Evolutionary conservation across 2,797 vertebrate genomes (phyloP), one percentile per base, ranked within the genome.

Genomic region (Poliocrania exsul): DNA sequence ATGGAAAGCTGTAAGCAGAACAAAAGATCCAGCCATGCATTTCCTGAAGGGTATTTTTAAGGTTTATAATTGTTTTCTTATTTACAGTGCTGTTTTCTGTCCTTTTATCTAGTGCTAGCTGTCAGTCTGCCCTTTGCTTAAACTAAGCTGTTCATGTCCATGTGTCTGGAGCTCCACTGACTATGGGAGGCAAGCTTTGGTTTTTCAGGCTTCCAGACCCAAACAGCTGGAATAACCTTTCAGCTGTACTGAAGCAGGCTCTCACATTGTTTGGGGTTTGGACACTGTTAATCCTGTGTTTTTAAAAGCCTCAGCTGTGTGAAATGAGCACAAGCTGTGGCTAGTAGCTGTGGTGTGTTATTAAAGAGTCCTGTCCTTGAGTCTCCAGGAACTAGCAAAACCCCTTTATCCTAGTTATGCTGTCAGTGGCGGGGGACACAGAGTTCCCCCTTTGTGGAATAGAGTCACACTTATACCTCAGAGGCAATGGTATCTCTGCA

Each of bases 191-290:
- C 86, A 94, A 70, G 65, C 49, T 86, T 86, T 0, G 2, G 42
- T 81, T 91, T 81, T 81, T 81, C 24, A 96, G 90, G 29, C 58
- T 60, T 7, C 49, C 2, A 9, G 84, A 28, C 66, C 66, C 49
- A 86, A 95, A 95, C 95, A 97, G 96, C 86, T 95, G 93, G 96
- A 96, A 92, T 94, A 88, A 95, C 94, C 93, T 95, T 88, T 70
- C 58, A 78, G 74, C 42, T 0, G 0, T 75, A 86, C 75, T 91
- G 91, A 95, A 93, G 62, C 13, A 0, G 42, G 4, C 14, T 49
- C 16, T 83, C 46, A 37, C 61, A 70, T 91, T 90, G 92, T 66
- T 62, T 29, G 1, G 47, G 19, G 47, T 84, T 95, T 89, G 86
- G 72, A 89, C 23, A 81, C 31, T 87, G 66, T 80, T 96, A 96